Evolutionary conservation across 2,888 invertebrate genomes (phyloP).

Genomic region (Papilio elwesi): DNA sequence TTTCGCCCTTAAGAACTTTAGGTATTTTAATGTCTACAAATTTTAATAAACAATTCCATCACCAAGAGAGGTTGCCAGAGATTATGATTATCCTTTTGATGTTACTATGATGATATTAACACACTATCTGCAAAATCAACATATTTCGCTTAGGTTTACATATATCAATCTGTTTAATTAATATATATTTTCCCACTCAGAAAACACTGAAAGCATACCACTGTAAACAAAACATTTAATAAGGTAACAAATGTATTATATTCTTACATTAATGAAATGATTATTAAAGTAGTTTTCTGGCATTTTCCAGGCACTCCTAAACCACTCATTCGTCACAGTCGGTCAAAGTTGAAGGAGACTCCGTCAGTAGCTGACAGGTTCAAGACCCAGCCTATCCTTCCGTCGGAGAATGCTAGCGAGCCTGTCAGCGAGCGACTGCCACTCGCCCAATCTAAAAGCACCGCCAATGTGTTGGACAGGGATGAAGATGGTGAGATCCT

Average conservation of each 20-base stretch:
- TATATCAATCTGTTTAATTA: too few relatives aligned
- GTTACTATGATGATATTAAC: too few relatives aligned
- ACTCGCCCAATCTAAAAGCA: constrained; percentile 74
- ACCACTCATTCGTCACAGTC: constrained; percentile 77
- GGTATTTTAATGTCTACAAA: not conserved
- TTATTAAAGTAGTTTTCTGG: not conserved
- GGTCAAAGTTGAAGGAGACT: constrained; percentile 75
- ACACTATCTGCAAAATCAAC: too few relatives aligned
- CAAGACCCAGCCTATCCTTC: constrained; percentile 88
- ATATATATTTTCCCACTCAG: too few relatives aligned
- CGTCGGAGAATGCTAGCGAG: constrained; percentile 48
- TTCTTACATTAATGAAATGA: not conserved
- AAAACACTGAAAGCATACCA: too few relatives aligned
- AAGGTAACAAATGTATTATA: too few relatives aligned
- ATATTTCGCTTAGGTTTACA: too few relatives aligned
- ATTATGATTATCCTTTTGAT: too few relatives aligned
- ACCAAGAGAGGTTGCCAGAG: too few relatives aligned
- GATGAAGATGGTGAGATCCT: constrained; percentile 79
- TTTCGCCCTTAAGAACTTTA: not conserved
- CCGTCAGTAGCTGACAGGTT: constrained; percentile 80
- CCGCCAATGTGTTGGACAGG: constrained; percentile 78
- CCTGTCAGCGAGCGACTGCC: constrained; percentile 57
- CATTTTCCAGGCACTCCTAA: constrained; percentile 78
- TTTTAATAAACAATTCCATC: too few relatives aligned
- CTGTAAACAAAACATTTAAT: too few relatives aligned